phyloP scores from a whole-genome alignment of 2,888 invertebrate genomes.

The Cosmopolites sordidus region DNA sequence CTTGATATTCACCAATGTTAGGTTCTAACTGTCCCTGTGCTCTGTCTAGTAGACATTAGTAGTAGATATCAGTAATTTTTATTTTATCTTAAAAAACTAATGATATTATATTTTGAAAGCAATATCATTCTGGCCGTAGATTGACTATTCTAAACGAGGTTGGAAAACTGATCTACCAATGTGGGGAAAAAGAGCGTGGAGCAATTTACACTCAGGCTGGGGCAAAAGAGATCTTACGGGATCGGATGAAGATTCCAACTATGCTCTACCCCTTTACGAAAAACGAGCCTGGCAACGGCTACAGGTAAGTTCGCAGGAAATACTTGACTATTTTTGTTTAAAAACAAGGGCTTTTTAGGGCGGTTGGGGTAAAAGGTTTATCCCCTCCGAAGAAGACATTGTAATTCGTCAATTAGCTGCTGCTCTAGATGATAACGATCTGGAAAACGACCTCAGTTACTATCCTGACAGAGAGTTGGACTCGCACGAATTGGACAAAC shows the following conservation, averaged over 20 bases:
- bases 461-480: conserved; percentile 35
- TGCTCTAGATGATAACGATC: conserved; percentile 36
- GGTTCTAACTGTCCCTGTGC: no score
- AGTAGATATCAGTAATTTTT: no score
- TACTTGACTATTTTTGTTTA: no score
- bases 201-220: conserved; percentile 55
- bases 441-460: conserved; percentile 24
- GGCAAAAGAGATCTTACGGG: conserved; percentile 51
- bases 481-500: conserved; percentile 49
- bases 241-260: conserved; percentile 30
- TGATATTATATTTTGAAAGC: no score
- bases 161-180: conserved; percentile 58
- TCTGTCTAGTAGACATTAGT: no score
- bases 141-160: conserved; percentile 58
- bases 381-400: conserved; percentile 40
- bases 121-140: no score
- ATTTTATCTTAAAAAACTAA: no score
- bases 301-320: conserved; percentile 37
- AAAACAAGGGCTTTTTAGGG: conserved; percentile 34
- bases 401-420: conserved; percentile 40
- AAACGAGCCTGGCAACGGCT: conserved; percentile 58
- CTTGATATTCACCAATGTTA: no score
- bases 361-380: conserved; percentile 48
- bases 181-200: conserved; percentile 59
- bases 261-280: conserved; percentile 42